Evolutionary conservation across 1,140 invertebrate genomes (phyloP).

Genomic region (Dinoponera quadriceps): DNA sequence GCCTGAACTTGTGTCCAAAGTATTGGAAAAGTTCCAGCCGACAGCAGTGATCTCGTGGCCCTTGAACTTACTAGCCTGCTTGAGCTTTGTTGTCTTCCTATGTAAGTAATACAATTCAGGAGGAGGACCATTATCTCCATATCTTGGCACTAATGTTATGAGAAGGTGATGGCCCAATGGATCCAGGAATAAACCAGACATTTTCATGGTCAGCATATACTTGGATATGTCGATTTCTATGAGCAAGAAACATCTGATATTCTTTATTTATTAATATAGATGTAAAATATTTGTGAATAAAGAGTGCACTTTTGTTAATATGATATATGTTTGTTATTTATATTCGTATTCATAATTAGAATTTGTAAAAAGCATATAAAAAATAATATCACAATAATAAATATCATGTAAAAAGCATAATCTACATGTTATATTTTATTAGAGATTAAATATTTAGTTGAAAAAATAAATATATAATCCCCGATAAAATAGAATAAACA

Average conservation of each 20-base stretch:
- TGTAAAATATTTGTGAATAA: background rate
- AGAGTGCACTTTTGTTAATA: background rate
- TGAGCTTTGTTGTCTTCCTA: slow-evolving; percentile 88
- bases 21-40: slow-evolving; percentile 94
- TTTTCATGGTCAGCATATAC: slow-evolving; percentile 87
- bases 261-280: background rate
- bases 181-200: slow-evolving; percentile 93
- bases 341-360: too few relatives aligned
- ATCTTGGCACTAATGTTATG: slow-evolving; percentile 89
- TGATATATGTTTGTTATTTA: background rate
- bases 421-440: too few relatives aligned
- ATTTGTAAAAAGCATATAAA: too few relatives aligned
- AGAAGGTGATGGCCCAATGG: slow-evolving; percentile 94
- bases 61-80: slow-evolving; percentile 88
- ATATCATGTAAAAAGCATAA: too few relatives aligned
- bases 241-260: slow-evolving; percentile 67
- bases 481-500: background rate
- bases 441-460: too few relatives aligned
- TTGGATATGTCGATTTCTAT: slow-evolving; percentile 88
- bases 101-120: slow-evolving; percentile 93
- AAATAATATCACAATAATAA: background rate
- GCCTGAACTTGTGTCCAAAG: slow-evolving; percentile 90
- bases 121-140: slow-evolving; percentile 86
- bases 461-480: slow-evolving; percentile 23
- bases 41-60: slow-evolving; percentile 96